Conservation (phyloP, 2,797 vertebrate genomes). For the Pelobates cultripes region DNA sequence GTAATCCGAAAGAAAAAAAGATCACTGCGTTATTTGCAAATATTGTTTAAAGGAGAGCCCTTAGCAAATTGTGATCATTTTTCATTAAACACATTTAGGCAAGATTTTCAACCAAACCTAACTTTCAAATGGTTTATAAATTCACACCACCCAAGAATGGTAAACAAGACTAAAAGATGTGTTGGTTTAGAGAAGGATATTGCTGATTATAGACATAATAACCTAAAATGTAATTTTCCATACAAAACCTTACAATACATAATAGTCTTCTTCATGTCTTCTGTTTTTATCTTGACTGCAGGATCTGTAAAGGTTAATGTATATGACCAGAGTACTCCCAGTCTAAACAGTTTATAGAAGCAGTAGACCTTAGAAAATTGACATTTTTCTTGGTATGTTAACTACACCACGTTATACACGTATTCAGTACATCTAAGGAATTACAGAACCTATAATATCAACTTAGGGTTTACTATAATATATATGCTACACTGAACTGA, state of each 20-base stretch:
- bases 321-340: conserved; percentile 66
- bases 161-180: conserved; percentile 59
- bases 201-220: conserved; percentile 77
- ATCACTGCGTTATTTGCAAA: conserved; percentile 6
- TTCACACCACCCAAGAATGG: conserved; percentile 66
- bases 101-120: neutral
- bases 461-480: neutral
- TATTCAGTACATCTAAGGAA: conserved; percentile 56
- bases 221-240: conserved; percentile 76
- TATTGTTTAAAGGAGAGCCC: neutral
- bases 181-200: conserved; percentile 62
- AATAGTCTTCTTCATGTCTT: conserved; percentile 64
- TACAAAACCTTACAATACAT: conserved; percentile 72
- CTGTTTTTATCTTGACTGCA: conserved; percentile 60
- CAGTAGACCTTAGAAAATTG: conserved; percentile 71
- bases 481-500: neutral
- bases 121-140: neutral
- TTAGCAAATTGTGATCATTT: no score
- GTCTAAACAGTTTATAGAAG: conserved; percentile 81
- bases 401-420: conserved; percentile 66
- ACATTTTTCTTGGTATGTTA: conserved; percentile 81
- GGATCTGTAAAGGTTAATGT: conserved; percentile 73
- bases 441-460: neutral
- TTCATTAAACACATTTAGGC: neutral
- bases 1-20: conserved; percentile 53